A percentile compares a stretch with the other conserved stretches of the same genome.
Conservation (phyloP, 1,140 invertebrate species). For the Conopomorpha cramerella region DNA sequence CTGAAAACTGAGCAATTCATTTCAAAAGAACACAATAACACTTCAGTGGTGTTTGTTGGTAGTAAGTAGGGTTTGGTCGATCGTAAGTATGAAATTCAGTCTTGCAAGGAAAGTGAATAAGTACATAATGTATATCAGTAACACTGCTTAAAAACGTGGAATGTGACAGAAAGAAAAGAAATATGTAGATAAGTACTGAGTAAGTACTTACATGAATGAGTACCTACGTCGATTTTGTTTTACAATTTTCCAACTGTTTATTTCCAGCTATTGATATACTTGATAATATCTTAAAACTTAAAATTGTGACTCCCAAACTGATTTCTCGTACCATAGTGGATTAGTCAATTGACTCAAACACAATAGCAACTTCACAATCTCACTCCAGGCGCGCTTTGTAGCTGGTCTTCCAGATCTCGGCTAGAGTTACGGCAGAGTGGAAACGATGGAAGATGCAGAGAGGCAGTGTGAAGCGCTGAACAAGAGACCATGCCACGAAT, state of each 20-base stretch:
- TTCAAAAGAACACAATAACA: too few relatives aligned
- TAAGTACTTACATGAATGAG: too few relatives aligned
- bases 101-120: conserved; percentile 50
- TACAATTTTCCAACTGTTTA: too few relatives aligned
- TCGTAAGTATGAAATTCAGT: conserved; percentile 39
- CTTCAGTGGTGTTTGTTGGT: conserved; percentile 2
- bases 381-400: conserved; percentile 90
- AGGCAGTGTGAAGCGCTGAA: conserved; percentile 90
- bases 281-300: too few relatives aligned
- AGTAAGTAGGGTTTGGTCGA: conserved; percentile 27
- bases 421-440: conserved; percentile 95
- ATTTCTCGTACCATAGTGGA: too few relatives aligned
- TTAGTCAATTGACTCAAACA: too few relatives aligned
- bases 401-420: conserved; percentile 97
- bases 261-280: too few relatives aligned
- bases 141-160: conserved; percentile 37
- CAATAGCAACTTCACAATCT: too few relatives aligned
- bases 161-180: conserved; percentile 26
- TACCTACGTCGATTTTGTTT: too few relatives aligned
- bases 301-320: too few relatives aligned
- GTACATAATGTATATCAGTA: conserved; percentile 36
- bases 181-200: too few relatives aligned
- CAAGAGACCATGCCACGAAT: conserved; percentile 90
- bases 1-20: conserved; percentile 37
- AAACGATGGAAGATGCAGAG: conserved; percentile 97